Base-by-base conservation (phyloP, 2,797 vertebrate genomes). In the Sebastes hopkinsi region DNA sequence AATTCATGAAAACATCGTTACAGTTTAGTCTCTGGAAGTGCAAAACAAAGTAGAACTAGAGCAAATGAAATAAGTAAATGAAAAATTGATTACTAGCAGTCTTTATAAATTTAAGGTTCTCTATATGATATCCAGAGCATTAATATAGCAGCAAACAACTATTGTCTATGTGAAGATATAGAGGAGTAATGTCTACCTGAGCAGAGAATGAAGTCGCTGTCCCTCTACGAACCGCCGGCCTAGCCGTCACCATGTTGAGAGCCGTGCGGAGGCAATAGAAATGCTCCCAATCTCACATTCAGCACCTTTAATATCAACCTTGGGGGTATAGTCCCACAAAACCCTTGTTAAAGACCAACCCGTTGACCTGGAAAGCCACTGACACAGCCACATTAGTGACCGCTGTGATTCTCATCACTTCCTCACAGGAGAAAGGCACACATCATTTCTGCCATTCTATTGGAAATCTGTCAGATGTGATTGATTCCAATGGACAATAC, bases 401-500 rank as follows among this genome's bases (percentile, higher is more conserved):
- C 50, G 2, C 75, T 72, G 79, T 20, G 56, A 82, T 77, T 82
- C 66, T 86, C 80, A 81, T 82, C 54, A 50, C 81, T 90, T 88
- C 81, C 79, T 78, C 81, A 36, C 76, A 30, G 46, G 72, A 87
- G 81, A 87, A 58, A 10, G 67, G 66, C 83, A 69, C 76, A 84
- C 92, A 87, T 92, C 81, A 90, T 86, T 85, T 84, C 75, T 88
- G 68, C 76, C 62, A 27, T 38, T 77, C 50, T 76, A 93, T 90
- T 42, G 89, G 87, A 88, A 90, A 93, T 12, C 84, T 14, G 79
- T 94, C 93, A 89, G 69, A 71, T 80, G 82, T 91, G 92, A 93
- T 93, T 92, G 94, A 93, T 93, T 92, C 83, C 74, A 90, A 91
- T 88, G 92, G 92, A 87, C 89, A 93, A 93, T 92, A 84, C 90